These are phyloP conservation scores for Scaeva pyrastri DNA, from an alignment of 2,888 invertebrate species.

Conservation along the genomic window DNA sequence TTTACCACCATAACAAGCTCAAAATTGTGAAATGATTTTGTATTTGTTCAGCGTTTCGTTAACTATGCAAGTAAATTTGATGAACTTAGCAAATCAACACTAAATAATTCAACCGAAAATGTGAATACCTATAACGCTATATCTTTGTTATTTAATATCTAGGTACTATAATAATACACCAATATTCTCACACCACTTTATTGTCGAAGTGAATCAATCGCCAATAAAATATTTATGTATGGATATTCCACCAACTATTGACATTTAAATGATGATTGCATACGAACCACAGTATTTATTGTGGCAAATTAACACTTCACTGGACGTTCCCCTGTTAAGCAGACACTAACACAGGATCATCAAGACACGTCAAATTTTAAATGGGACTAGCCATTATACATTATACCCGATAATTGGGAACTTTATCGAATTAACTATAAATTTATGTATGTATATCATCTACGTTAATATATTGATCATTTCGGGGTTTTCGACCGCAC, in stretches of 20 bases:
- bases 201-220: slow-evolving; percentile 40
- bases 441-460: slow-evolving; percentile 51
- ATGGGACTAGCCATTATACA: background rate
- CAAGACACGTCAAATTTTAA: slow-evolving; percentile 20
- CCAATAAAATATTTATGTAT: slow-evolving; percentile 40
- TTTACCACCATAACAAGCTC: background rate
- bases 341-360: slow-evolving; percentile 9
- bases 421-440: slow-evolving; percentile 25
- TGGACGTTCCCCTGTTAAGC: slow-evolving; percentile 18
- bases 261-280: slow-evolving; percentile 6
- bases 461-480: slow-evolving; percentile 1
- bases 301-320: slow-evolving; percentile 61
- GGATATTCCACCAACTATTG: slow-evolving; percentile 32
- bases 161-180: no score
- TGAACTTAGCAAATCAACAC: background rate
- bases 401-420: slow-evolving; percentile 15
- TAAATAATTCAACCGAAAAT: slow-evolving; percentile 44
- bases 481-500: slow-evolving; percentile 41
- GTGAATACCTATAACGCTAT: slow-evolving; percentile 30
- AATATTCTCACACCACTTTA: slow-evolving; percentile 24
- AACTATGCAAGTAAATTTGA: background rate
- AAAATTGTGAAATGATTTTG: background rate
- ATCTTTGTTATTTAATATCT: slow-evolving; percentile 28
- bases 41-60: background rate
- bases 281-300: slow-evolving; percentile 53